Conservation (phyloP, 2,888 invertebrate genomes). For the Smittia sp. region DNA sequence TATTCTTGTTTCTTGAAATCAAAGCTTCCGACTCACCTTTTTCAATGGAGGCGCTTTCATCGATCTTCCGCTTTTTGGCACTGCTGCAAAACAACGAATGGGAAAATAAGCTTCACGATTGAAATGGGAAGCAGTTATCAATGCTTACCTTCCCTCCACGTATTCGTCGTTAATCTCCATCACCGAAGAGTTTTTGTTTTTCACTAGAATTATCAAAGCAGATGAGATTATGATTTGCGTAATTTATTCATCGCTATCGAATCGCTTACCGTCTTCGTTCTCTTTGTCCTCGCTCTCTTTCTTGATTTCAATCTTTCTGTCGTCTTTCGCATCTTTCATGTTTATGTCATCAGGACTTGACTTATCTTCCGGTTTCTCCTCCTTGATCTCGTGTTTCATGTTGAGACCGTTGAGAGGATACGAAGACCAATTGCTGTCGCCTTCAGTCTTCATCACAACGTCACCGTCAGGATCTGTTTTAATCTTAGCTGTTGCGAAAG, state of each 20-base stretch:
- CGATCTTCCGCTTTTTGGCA: constrained; percentile 38
- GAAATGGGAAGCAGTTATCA: background rate
- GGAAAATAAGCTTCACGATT: background rate
- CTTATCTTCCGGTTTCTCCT: constrained; percentile 9
- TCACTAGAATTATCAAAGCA: background rate
- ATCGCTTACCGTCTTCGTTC: constrained; percentile 29
- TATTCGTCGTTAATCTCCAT: constrained; percentile 59
- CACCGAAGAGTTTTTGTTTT: constrained; percentile 56
- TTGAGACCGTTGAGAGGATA: constrained; percentile 36
- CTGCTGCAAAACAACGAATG: constrained; percentile 16
- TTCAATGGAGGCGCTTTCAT: constrained; percentile 20
- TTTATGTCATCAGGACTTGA: background rate
- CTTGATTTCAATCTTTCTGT: constrained; percentile 56
- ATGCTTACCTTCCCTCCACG: constrained; percentile 24
- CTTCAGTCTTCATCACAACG: constrained; percentile 36
- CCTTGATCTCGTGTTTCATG: constrained; percentile 25
- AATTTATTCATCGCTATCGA: background rate
- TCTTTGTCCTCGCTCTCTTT: constrained; percentile 61
- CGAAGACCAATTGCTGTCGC: constrained; percentile 31
- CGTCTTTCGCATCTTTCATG: constrained; percentile 44
- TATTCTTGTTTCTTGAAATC: no score
- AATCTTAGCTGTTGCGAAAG: background rate
- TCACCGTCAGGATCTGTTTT: constrained; percentile 37
- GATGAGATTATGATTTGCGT: no score
- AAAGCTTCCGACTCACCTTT: constrained; percentile 20